phyloP scores from a whole-genome alignment of 2,888 invertebrate species.

The Cyaniris semiargus region DNA sequence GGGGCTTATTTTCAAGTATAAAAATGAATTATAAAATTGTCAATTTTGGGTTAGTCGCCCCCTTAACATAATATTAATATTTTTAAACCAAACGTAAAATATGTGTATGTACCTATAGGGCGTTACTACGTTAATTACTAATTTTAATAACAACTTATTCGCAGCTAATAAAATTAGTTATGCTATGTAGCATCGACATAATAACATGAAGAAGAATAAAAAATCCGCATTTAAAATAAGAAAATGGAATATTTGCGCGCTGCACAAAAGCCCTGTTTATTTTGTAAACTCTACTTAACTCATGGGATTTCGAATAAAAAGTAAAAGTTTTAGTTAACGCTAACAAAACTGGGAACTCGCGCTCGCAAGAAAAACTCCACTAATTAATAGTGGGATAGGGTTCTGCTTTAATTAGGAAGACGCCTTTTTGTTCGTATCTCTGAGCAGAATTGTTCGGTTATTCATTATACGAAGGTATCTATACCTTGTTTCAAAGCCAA shows the following conservation, averaged over 20 bases:
- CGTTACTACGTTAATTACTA: background rate
- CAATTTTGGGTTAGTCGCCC: no score
- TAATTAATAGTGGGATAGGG: constrained; percentile 29
- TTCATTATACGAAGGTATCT: constrained; percentile 6
- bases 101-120: no score
- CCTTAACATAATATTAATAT: no score
- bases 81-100: no score
- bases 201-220: background rate
- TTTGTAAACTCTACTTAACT: constrained; percentile 17
- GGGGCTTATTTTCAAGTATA: no score
- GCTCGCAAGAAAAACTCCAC: constrained; percentile 25
- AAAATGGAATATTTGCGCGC: constrained; percentile 8
- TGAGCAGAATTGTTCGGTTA: constrained; percentile 43
- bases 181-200: background rate
- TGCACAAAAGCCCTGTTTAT: constrained; percentile 1
- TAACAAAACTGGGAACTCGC: constrained; percentile 39
- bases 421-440: background rate
- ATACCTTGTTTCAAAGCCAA: background rate
- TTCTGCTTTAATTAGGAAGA: constrained; percentile 28
- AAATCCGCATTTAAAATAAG: background rate
- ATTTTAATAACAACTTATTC: background rate
- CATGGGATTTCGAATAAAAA: constrained; percentile 26
- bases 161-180: background rate
- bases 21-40: no score
- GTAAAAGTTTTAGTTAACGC: constrained; percentile 28